Conservation (phyloP, 2,888 invertebrate genomes). For the Scaptomyza caliginosa region DNA sequence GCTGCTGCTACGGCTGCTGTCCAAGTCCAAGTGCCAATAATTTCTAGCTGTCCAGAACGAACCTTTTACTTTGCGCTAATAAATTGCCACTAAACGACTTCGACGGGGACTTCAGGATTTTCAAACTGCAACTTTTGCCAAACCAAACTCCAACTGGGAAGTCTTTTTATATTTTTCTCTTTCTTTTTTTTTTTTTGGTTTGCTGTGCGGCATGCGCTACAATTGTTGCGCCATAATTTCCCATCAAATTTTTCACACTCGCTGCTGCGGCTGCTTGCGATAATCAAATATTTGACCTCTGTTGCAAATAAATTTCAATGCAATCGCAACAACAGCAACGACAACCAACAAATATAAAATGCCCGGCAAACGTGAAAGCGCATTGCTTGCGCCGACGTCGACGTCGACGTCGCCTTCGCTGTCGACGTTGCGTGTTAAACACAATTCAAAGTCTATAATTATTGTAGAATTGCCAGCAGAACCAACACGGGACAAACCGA, state of each 20-base stretch:
- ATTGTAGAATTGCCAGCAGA: constrained; percentile 81
- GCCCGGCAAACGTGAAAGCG: constrained; percentile 71
- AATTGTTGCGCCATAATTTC: constrained; percentile 79
- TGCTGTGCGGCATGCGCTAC: constrained; percentile 55
- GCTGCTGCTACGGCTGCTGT: constrained; percentile 26
- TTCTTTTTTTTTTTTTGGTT: background rate
- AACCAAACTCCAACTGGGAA: background rate
- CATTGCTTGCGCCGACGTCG: constrained; percentile 50
- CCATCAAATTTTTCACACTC: constrained; percentile 79
- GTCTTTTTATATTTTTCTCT: background rate
- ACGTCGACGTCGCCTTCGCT: constrained; percentile 33
- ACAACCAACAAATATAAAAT: constrained; percentile 28
- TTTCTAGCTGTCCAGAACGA: constrained; percentile 62
- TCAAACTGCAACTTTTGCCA: background rate
- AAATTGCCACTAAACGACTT: constrained; percentile 76
- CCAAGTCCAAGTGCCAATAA: constrained; percentile 72
- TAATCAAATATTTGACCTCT: constrained; percentile 83
- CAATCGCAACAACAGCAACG: constrained; percentile 57
- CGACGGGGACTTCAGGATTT: constrained; percentile 13
- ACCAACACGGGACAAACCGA: constrained; percentile 59
- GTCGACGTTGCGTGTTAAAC: constrained; percentile 82
- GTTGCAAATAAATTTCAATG: constrained; percentile 80
- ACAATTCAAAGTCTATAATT: constrained; percentile 83
- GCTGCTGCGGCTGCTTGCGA: constrained; percentile 62
- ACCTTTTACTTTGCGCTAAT: constrained; percentile 78